A percentile compares a stretch with the other conserved stretches of the same genome.
phyloP scores from a whole-genome alignment of 2,888 invertebrate species.

The Heliconius aoede region DNA sequence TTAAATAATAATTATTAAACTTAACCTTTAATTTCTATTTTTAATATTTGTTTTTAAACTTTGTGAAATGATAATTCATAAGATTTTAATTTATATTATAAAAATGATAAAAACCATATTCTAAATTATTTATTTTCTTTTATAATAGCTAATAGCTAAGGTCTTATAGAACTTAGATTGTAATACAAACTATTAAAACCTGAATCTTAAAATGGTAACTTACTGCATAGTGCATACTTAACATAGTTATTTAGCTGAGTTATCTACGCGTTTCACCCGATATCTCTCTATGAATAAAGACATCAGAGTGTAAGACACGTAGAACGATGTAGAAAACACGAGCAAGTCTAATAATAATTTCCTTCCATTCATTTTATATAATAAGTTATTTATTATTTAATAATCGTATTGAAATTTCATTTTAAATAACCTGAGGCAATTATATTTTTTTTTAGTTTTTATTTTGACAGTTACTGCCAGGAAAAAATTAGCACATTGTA shows the following conservation, averaged over 20 bases:
- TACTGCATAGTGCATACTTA: slow-evolving; percentile 44
- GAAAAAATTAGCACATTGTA: neutral
- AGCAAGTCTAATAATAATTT: slow-evolving; percentile 56
- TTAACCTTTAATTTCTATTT: neutral
- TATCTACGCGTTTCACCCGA: slow-evolving; percentile 51
- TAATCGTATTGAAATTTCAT: neutral
- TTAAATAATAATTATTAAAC: neutral
- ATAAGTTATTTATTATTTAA: slow-evolving; percentile 14
- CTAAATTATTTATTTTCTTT: neutral
- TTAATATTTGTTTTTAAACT: neutral
- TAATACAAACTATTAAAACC: neutral
- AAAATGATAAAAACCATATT: neutral
- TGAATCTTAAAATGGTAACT: slow-evolving; percentile 27
- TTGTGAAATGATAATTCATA: neutral
- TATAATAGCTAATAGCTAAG: neutral
- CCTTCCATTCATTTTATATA: slow-evolving; percentile 52
- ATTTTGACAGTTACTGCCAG: slow-evolving; percentile 19
- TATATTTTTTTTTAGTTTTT: neutral
- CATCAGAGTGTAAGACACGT: slow-evolving; percentile 61
- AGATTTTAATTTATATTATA: neutral
- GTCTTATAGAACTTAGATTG: neutral
- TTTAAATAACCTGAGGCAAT: neutral
- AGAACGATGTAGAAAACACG: slow-evolving; percentile 62
- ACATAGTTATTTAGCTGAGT: slow-evolving; percentile 40
- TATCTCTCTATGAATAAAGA: slow-evolving; percentile 56